Conservation (phyloP, 2,113 vertebrate genomes). For the Phalacrocorax pelagicus region DNA sequence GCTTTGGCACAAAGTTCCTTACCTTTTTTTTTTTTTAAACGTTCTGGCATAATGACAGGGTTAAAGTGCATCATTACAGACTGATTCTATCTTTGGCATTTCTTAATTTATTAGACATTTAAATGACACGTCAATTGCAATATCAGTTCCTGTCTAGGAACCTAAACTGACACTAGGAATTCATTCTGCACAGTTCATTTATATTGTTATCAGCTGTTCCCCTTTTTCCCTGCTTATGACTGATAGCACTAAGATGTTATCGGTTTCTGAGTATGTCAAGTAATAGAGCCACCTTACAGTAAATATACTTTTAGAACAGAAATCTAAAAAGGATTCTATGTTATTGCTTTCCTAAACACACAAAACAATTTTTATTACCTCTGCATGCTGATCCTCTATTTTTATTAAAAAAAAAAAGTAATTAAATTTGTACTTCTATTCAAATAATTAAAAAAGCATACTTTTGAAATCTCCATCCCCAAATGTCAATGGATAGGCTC, state of each 20-base stretch:
- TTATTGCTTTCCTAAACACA: neutral
- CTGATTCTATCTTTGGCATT: neutral
- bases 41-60: neutral
- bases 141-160: neutral
- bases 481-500: constrained; percentile 86
- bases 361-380: neutral
- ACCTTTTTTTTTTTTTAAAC: neutral
- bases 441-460: constrained; percentile 67
- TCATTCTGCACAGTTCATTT: neutral
- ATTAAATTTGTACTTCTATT: neutral
- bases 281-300: neutral
- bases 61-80: neutral
- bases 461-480: constrained; percentile 96
- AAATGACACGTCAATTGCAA: neutral
- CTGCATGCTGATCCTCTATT: neutral
- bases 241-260: neutral
- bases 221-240: neutral
- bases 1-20: neutral
- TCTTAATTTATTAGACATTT: neutral
- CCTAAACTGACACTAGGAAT: neutral
- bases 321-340: neutral
- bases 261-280: neutral
- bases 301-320: neutral
- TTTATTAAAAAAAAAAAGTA: neutral
- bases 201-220: neutral